phyloP scores from a whole-genome alignment of 1,140 invertebrate species.

The Micrasema minimum region DNA sequence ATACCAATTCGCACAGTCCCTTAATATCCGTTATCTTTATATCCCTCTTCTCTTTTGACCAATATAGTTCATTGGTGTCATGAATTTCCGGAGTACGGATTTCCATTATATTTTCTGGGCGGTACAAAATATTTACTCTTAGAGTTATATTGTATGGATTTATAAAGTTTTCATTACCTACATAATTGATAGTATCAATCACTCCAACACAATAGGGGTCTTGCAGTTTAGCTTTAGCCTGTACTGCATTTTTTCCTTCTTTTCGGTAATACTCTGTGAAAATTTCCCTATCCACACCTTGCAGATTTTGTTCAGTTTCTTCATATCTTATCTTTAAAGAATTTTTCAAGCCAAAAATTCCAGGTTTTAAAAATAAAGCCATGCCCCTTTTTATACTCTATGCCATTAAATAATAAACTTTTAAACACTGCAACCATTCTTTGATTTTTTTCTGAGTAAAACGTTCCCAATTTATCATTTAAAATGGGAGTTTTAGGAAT shows the following conservation, averaged over 20 bases:
- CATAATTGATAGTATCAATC: slow-evolving; percentile 70
- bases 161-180: slow-evolving; percentile 63
- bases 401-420: too few relatives aligned
- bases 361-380: slow-evolving; percentile 76
- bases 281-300: too few relatives aligned
- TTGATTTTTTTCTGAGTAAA: too few relatives aligned
- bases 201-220: slow-evolving; percentile 81
- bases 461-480: too few relatives aligned
- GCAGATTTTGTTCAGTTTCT: slow-evolving; percentile 79
- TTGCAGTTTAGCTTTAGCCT: slow-evolving; percentile 77
- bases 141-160: slow-evolving; percentile 72
- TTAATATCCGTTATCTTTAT: slow-evolving; percentile 1
- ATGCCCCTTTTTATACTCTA: slow-evolving; percentile 75
- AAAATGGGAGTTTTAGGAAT: too few relatives aligned
- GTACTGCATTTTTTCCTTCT: slow-evolving; percentile 73
- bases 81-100: slow-evolving; percentile 68
- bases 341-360: slow-evolving; percentile 54
- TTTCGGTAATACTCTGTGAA: slow-evolving; percentile 80
- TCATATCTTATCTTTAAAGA: slow-evolving; percentile 66
- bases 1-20: slow-evolving; percentile 25
- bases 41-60: slow-evolving; percentile 68
- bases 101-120: slow-evolving; percentile 81
- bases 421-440: too few relatives aligned
- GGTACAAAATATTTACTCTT: slow-evolving; percentile 77
- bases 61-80: slow-evolving; percentile 82